These are phyloP conservation scores for Zalophus californianus DNA, from an alignment of 2,797 vertebrate genomes.

Conservation along the genomic window DNA sequence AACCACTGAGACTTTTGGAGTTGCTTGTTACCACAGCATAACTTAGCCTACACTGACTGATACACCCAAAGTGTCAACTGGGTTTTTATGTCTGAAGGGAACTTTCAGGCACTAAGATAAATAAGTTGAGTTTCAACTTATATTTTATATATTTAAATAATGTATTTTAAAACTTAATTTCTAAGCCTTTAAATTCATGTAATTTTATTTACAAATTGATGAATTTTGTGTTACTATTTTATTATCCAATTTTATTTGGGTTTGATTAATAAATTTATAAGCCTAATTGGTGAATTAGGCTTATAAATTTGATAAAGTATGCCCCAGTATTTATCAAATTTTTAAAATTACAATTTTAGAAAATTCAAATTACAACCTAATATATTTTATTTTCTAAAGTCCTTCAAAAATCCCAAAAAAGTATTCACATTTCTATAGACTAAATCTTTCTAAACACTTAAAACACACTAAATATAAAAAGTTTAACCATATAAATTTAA, in stretches of 20 bases:
- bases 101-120: background rate
- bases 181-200: background rate
- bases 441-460: constrained; percentile 4
- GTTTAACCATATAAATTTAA: background rate
- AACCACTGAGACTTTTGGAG: background rate
- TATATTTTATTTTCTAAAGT: constrained; percentile 31
- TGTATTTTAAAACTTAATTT: constrained; percentile 8
- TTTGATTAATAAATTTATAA: background rate
- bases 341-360: constrained; percentile 2
- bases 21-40: background rate
- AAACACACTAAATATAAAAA: background rate
- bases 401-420: background rate
- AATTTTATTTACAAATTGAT: constrained; percentile 36
- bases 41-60: background rate
- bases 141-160: constrained; percentile 31
- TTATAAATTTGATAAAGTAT: constrained; percentile 9
- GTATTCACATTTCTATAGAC: background rate
- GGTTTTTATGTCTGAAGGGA: background rate
- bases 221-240: constrained; percentile 26
- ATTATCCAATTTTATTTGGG: background rate
- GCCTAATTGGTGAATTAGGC: background rate
- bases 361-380: constrained; percentile 20
- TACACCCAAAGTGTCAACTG: background rate
- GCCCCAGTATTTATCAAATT: background rate
- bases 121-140: background rate